phyloP scores from a whole-genome alignment of 1,140 invertebrate genomes.

The Leptinotarsa texana region DNA sequence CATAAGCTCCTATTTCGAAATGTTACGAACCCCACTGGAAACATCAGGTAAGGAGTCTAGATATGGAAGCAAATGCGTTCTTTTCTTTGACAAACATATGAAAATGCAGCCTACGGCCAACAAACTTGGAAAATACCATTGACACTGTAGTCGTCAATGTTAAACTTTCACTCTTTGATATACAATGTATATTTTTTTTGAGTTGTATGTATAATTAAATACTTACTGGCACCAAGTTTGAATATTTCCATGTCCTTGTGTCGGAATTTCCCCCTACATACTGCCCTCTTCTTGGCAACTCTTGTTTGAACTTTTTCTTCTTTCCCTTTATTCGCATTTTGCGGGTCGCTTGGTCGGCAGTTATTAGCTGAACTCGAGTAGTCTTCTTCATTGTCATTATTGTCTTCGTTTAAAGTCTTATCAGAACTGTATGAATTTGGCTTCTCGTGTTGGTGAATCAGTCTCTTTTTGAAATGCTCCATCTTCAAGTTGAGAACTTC shows the following conservation, averaged over 20 bases:
- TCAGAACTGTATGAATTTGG: background rate
- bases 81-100: background rate
- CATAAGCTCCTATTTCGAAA: too few relatives aligned
- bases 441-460: constrained; percentile 20
- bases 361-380: background rate
- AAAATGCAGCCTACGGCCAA: background rate
- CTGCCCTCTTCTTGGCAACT: constrained; percentile 21
- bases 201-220: background rate
- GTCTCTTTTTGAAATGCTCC: constrained; percentile 26
- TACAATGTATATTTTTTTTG: too few relatives aligned
- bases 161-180: too few relatives aligned
- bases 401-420: background rate
- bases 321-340: background rate
- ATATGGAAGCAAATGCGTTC: too few relatives aligned
- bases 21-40: too few relatives aligned
- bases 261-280: constrained; percentile 17
- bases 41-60: too few relatives aligned
- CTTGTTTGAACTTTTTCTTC: constrained; percentile 6
- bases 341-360: too few relatives aligned
- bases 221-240: constrained; percentile 23
- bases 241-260: constrained; percentile 10
- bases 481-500: background rate
- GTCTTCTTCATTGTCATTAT: background rate
- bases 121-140: too few relatives aligned
- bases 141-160: too few relatives aligned